phyloP scores from a whole-genome alignment of 2,888 invertebrate species.

The Neocrepidodera transversa region DNA sequence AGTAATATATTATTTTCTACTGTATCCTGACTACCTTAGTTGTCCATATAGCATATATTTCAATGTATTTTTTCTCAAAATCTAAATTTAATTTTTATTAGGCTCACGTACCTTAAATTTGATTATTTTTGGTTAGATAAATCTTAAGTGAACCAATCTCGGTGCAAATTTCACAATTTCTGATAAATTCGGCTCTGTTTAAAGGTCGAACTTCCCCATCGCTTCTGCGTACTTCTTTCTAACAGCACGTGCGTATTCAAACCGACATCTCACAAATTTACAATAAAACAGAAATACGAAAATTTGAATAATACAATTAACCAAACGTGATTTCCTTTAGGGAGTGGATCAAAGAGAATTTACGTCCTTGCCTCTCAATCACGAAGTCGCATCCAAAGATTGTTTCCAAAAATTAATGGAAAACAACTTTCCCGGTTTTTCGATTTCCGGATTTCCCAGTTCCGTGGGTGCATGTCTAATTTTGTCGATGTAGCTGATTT shows the following conservation, averaged over 20 bases:
- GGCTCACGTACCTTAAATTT: too few species aligned
- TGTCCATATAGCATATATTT: too few species aligned
- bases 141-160: too few species aligned
- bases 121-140: too few species aligned
- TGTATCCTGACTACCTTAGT: too few species aligned
- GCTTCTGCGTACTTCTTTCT: slow-evolving; percentile 19
- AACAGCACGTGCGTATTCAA: slow-evolving; percentile 29
- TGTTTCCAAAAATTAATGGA: slow-evolving; percentile 5
- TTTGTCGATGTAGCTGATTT: slow-evolving; percentile 11
- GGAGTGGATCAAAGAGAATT: not conserved
- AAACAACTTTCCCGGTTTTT: slow-evolving; percentile 5
- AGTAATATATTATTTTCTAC: too few species aligned
- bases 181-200: slow-evolving; percentile 12
- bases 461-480: slow-evolving; percentile 11
- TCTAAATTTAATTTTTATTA: too few species aligned
- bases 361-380: not conserved
- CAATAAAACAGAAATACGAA: slow-evolving; percentile 21
- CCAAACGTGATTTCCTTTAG: not conserved
- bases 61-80: too few species aligned
- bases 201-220: slow-evolving; percentile 4
- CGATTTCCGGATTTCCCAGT: slow-evolving; percentile 3
- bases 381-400: not conserved
- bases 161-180: too few species aligned
- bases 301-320: slow-evolving; percentile 9
- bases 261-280: slow-evolving; percentile 15